Percentiles rank a stretch among this genome's conserved stretches.
These are phyloP conservation scores for Cardinalis cardinalis DNA, from an alignment of 2,113 vertebrate genomes.

Conservation along the genomic window DNA sequence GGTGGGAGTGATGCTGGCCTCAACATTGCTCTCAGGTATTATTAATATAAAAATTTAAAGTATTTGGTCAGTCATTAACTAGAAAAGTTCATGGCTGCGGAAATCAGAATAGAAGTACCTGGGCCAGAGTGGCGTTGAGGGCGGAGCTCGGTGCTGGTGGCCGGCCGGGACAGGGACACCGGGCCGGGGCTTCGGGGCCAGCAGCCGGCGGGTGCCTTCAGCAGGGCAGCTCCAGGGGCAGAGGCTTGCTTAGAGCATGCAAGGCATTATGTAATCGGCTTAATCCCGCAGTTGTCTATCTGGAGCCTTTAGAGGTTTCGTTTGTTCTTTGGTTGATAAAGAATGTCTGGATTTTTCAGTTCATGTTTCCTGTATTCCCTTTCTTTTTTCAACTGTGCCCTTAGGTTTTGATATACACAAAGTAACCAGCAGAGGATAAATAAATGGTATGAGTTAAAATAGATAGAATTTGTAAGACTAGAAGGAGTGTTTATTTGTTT, in stretches of 20 bases:
- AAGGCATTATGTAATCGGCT: not conserved
- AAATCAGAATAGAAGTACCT: accelerated
- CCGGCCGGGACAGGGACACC: not conserved
- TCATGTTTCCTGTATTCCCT: not conserved
- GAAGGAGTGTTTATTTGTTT: not conserved
- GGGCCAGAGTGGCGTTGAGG: accelerated
- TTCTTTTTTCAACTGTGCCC: not conserved
- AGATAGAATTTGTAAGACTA: not conserved
- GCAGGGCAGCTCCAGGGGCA: not conserved
- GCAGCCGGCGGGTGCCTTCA: not conserved
- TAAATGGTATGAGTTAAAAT: accelerated
- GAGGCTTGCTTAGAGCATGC: not conserved
- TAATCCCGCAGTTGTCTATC: not conserved
- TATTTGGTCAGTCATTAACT: not conserved
- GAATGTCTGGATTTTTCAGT: not conserved
- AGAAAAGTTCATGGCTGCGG: not conserved
- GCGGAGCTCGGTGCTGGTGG: accelerated
- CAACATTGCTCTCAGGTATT: not conserved
- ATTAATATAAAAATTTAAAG: not conserved
- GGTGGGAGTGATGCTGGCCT: not conserved
- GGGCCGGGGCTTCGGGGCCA: not conserved
- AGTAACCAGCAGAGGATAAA: not conserved
- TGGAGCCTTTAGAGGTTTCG: not conserved
- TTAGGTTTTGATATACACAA: not conserved
- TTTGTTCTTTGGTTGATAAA: not conserved